Evolutionary conservation across 64 coral and sea anemone genomes (phyloP).

Genomic region (Hydrozoanthus tunicans): DNA sequence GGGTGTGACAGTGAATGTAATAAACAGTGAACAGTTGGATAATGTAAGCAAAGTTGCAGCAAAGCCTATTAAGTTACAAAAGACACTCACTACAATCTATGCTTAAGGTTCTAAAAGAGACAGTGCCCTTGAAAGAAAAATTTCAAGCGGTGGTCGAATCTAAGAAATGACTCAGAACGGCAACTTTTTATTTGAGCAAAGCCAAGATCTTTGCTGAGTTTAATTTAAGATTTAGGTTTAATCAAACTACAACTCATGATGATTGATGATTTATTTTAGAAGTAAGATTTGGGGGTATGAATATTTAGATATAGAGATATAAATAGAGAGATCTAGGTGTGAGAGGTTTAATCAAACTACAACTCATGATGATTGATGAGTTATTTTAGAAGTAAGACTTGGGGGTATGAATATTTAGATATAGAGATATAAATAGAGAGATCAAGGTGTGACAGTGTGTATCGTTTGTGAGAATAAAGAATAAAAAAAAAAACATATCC

Average conservation of each 20-base stretch:
- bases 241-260: conserved; percentile 42
- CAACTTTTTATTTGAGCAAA: conserved; percentile 23
- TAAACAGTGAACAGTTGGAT: conserved; percentile 25
- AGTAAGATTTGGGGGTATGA: too few relatives aligned
- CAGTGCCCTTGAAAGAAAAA: conserved; percentile 61
- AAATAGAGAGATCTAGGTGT: too few relatives aligned
- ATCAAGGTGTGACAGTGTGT: too few relatives aligned
- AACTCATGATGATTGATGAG: background rate
- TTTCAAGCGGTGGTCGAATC: conserved; percentile 27
- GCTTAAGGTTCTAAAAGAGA: conserved; percentile 22
- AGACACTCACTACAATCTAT: conserved; percentile 15
- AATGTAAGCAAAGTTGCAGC: conserved; percentile 7
- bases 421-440: too few relatives aligned
- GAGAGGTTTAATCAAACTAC: conserved; percentile 34
- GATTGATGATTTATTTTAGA: too few relatives aligned
- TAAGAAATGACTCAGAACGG: conserved; percentile 38
- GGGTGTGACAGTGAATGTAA: conserved; percentile 38
- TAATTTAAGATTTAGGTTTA: conserved; percentile 37
- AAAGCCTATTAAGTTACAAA: conserved; percentile 51
- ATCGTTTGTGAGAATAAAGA: too few relatives aligned
- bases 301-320: too few relatives aligned
- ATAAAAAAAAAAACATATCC: too few relatives aligned
- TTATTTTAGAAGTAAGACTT: too few relatives aligned
- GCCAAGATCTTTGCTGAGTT: conserved; percentile 51
- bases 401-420: too few relatives aligned